These are phyloP conservation scores for Herpailurus yagouaroundi DNA, from an alignment of 2,113 vertebrate species.

Conservation along the genomic window DNA sequence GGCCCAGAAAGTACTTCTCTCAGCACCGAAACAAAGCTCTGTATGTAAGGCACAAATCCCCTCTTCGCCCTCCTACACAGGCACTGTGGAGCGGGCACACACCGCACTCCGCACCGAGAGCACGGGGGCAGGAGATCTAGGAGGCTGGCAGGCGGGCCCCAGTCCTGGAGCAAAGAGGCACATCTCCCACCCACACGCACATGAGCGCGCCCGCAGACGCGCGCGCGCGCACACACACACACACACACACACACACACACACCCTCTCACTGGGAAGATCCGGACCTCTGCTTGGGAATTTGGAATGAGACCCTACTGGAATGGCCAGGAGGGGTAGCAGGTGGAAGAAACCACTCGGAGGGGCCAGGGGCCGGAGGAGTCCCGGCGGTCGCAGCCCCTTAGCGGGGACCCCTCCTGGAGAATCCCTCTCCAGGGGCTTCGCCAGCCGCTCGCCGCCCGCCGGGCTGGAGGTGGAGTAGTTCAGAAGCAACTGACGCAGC, in stretches of 20 bases:
- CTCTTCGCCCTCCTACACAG: conserved; percentile 29
- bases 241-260: not conserved
- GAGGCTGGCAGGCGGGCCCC: not conserved
- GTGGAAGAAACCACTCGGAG: not conserved
- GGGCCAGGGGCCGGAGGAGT: not conserved
- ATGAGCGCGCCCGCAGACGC: too few species aligned
- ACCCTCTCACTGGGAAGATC: not conserved
- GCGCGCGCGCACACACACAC: not conserved
- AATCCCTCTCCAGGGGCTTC: not conserved
- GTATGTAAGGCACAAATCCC: not conserved
- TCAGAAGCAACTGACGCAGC: conserved; percentile 50
- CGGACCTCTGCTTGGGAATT: not conserved
- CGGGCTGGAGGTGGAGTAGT: conserved; percentile 29
- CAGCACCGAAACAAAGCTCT: not conserved
- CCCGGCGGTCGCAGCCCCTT: not conserved
- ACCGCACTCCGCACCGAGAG: not conserved
- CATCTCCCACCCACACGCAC: not conserved
- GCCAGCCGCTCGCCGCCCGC: not conserved
- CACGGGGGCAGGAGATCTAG: not conserved
- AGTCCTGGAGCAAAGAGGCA: not conserved
- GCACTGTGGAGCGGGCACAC: not conserved
- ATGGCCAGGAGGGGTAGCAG: not conserved
- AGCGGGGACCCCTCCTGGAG: not conserved
- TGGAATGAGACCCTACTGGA: not conserved
- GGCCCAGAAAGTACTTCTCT: conserved; percentile 38